Conservation (phyloP, 2,797 vertebrate genomes). For the Anas capensis region DNA sequence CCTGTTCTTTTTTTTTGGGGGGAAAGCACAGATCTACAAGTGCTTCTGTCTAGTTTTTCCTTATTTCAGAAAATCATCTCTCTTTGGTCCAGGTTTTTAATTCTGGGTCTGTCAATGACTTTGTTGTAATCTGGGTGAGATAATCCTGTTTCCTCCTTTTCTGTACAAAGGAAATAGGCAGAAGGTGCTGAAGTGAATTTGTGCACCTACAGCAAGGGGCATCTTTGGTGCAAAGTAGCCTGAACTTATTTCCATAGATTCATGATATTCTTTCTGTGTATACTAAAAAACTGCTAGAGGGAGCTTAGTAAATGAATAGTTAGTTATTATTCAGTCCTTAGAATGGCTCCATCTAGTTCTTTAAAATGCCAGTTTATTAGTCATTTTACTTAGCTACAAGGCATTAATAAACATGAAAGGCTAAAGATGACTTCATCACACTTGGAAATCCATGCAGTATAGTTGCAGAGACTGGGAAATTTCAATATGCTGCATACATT, state of each 20-base stretch:
- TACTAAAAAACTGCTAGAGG: constrained; percentile 1
- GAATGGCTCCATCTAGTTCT: constrained; percentile 45
- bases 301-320: constrained; percentile 19
- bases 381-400: constrained; percentile 58
- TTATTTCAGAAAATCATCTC: not conserved
- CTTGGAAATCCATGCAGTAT: constrained; percentile 28
- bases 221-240: not conserved
- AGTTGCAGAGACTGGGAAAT: constrained; percentile 17
- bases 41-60: not conserved
- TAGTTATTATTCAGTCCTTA: constrained; percentile 40
- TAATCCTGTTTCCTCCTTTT: not conserved
- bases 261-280: not conserved
- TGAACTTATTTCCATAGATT: not conserved
- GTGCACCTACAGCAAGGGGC: not conserved
- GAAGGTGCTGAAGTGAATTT: not conserved
- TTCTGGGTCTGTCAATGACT: not conserved
- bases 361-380: constrained; percentile 57
- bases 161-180: not conserved
- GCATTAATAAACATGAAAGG: constrained; percentile 63
- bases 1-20: not conserved
- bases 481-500: not conserved
- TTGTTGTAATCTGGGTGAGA: not conserved
- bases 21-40: not conserved
- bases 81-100: not conserved
- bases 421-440: constrained; percentile 27